Base-by-base conservation (phyloP, 2,113 vertebrate species). In the Porphyrio hochstetteri region DNA sequence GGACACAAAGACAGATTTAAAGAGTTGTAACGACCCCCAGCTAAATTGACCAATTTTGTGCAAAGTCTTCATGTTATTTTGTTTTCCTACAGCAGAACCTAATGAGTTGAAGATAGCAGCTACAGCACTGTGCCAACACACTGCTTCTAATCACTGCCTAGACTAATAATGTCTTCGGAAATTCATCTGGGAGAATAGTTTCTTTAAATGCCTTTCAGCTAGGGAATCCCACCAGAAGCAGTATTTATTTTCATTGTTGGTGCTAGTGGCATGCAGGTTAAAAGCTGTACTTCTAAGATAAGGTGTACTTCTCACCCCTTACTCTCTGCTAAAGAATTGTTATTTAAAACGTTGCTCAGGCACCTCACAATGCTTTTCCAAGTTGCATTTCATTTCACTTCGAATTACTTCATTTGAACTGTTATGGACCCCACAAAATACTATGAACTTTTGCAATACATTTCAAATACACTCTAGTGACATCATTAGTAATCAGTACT, bases 241-340 rank as follows among this genome's bases (percentile, higher is more conserved):
- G 25, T 25, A 74, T 84, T 88, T 88, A 35, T 64, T 84, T 88
- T 86, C 29, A 60, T 33, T 61, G 68, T 53, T 63, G 46, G 21
- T 72, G 23, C 67, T 71, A 53, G 60, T 27, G 48, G 57, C 6
- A 1, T 25, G 53, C 60, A 92, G 48, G 76, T 75, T 83, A 84
- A 90, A 95, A 92, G 44, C 78, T 94, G 67, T 53, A 53, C 35
- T 86, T 88, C 27, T 68, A 64, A 77, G 84, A 93, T 86, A 94
- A 92, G 56, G 59, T 48, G 33, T 35, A 44, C 13, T 59, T 79
- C 71, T 82, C 7, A 1, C 56, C 48, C 24, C 9, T 31, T 75
- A 75, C 84, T 24, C 52, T 83, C 16, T 42, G 33, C 36, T 86
- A 44, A 75, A 64, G 48, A 88, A 75, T 44, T 83, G 33, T 42